phyloP scores from a whole-genome alignment of 2,888 invertebrate species.

The Lordiphosa fenestrarum region DNA sequence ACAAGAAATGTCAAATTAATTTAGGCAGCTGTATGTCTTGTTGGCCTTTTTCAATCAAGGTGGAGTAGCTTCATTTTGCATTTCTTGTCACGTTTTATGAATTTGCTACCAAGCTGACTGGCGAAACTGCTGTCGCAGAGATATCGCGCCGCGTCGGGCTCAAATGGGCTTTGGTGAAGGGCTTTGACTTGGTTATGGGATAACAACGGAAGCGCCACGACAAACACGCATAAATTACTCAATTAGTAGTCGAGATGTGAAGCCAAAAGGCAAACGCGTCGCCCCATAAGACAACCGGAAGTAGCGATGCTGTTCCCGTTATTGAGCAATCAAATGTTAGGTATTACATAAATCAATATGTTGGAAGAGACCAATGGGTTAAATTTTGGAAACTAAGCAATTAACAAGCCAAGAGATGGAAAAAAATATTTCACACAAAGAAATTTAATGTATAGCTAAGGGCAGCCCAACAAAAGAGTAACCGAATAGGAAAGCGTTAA shows the following conservation, averaged over 20 bases:
- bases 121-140: slow-evolving; percentile 33
- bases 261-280: slow-evolving; percentile 32
- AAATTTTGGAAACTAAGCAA: background rate
- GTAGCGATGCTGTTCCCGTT: slow-evolving; percentile 26
- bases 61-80: slow-evolving; percentile 33
- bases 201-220: slow-evolving; percentile 40
- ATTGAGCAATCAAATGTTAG: slow-evolving; percentile 63
- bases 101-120: slow-evolving; percentile 60
- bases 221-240: slow-evolving; percentile 73
- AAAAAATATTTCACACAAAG: background rate
- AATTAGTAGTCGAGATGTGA: slow-evolving; percentile 63
- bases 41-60: slow-evolving; percentile 68
- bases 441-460: too few relatives aligned
- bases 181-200: slow-evolving; percentile 14
- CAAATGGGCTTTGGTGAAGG: slow-evolving; percentile 41
- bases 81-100: slow-evolving; percentile 68
- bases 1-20: slow-evolving; percentile 71
- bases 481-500: too few relatives aligned
- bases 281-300: slow-evolving; percentile 42
- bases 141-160: slow-evolving; percentile 44
- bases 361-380: background rate
- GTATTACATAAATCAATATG: slow-evolving; percentile 30
- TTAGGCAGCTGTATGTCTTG: slow-evolving; percentile 46
- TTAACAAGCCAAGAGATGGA: slow-evolving; percentile 1
- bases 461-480: background rate